Evolutionary conservation across 2,888 invertebrate genomes (phyloP), one percentile per base, ranked within the genome.

Genomic region (Syritta pipiens): DNA sequence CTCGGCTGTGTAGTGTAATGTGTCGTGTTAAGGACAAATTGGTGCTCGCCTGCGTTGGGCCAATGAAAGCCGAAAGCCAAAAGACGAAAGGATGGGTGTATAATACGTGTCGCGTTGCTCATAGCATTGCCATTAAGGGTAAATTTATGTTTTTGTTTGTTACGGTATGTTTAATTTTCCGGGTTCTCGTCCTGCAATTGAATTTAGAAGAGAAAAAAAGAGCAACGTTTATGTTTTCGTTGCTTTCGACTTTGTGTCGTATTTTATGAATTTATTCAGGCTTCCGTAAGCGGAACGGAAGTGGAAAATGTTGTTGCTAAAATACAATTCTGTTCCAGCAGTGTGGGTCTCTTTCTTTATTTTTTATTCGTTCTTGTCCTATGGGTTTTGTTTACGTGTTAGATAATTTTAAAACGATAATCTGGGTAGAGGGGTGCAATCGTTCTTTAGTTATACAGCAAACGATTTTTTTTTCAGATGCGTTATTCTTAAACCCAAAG

Each of bases 71-170:
- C 57, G 42, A 24, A 63, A 9, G 59, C 26, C 30, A 10, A 12
- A 32, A 17, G 7, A n/a, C n/a, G n/a, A n/a, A n/a, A n/a, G n/a
- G n/a, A n/a, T n/a, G 26, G 48, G 46, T 28, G 37, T 10, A 9
- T 7, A 10, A 22, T 37, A 12, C n/a, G n/a, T 19, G 4, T 10
- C 2, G 14, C 10, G 24, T n/a, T 19, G 20, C 20, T 32, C n/a
- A 55, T 28, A 42, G 32, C 40, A 51, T 37, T 42, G 46, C 79
- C 79, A 79, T 79, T 79, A 79, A 79, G 79, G 79, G 79, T 74
- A 74, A 68, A 79, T 79, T 79, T 79, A 79, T 79, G 79, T 79
- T 79, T 79, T 74, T 79, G 79, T 79, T 79, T 79, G 79, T 79
- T 79, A 79, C 79, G 79, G 79, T 74, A 51, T 79, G 74, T 79